These are phyloP conservation scores for Ophion costatus DNA, from an alignment of 2,888 invertebrate genomes.

Conservation along the genomic window DNA sequence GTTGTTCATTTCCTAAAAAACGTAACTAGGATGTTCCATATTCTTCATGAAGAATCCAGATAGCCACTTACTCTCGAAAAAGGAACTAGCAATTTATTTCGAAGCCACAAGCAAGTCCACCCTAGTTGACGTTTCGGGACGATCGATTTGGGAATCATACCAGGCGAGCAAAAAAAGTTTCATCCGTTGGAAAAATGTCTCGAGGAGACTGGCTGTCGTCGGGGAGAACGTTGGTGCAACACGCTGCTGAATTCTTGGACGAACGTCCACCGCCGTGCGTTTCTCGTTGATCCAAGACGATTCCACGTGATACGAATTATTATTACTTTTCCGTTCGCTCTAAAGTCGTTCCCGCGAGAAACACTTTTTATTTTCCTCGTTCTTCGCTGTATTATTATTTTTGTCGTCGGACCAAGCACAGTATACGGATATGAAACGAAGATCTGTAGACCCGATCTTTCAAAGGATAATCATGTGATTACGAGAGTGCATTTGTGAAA, in stretches of 20 bases:
- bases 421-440: slow-evolving; percentile 13
- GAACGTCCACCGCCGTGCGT: background rate
- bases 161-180: background rate
- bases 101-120: too few relatives aligned
- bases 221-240: background rate
- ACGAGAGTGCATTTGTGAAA: slow-evolving; percentile 45
- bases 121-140: background rate
- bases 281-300: background rate
- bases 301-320: background rate
- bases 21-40: background rate
- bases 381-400: slow-evolving; percentile 13
- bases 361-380: background rate
- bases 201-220: background rate
- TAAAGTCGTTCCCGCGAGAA: background rate
- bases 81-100: too few relatives aligned
- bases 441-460: slow-evolving; percentile 6
- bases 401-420: slow-evolving; percentile 33
- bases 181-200: background rate
- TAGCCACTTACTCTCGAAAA: too few relatives aligned
- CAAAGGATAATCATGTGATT: slow-evolving; percentile 20
- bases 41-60: too few relatives aligned
- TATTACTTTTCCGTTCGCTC: background rate
- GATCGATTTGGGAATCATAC: background rate
- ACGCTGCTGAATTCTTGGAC: background rate
- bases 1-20: background rate